Evolutionary conservation across 2,888 invertebrate species (phyloP), one percentile per base, ranked within the genome.

Genomic region (Eucera pruinosa): DNA sequence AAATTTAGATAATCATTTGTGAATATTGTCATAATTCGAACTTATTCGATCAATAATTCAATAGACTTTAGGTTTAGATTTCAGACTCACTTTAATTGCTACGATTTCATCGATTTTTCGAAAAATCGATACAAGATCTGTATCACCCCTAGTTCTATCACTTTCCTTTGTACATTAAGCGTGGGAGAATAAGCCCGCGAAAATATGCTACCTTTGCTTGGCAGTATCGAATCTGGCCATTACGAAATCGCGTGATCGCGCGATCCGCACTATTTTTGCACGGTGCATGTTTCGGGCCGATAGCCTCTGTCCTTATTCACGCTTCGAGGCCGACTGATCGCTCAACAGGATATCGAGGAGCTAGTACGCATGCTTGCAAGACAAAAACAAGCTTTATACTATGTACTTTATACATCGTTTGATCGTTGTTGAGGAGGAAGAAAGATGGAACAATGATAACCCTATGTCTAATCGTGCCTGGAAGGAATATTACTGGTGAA

Each of bases 181-280:
- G 13, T 30, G 20, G 27, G 62, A 54, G 47, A 55, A 23, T 43
- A 60, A 50, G 36, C 30, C 13, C 20, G 54, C 41, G 48, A 47
- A 48, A 62, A 15, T 47, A 7, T n/a, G 48, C 18, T 18, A 48
- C 47, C 20, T 39, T 52, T 39, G n/a, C 33, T 55, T 27, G 68
- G 25, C 60, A 25, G 47, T 60, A 36, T 45, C 68, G 20, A 45
- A 66, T 33, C 52, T 43, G n/a, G 27, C 2, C 30, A n/a, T 73
- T 65, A 48, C 36, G 45, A 78, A 55, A 67, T 52, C 66, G 36
- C 48, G 27, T 47, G 77, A 68, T 39, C 76, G 45, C 36, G 15
- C 48, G 50, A 18, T 33, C 33, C 13, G 30, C 58, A 55, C 54
- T 71, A 70, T 77, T 69, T 78, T 67, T 66, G 57, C 66, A 60